phyloP scores from a whole-genome alignment of 2,888 invertebrate species.

The Terebella lapidaria region DNA sequence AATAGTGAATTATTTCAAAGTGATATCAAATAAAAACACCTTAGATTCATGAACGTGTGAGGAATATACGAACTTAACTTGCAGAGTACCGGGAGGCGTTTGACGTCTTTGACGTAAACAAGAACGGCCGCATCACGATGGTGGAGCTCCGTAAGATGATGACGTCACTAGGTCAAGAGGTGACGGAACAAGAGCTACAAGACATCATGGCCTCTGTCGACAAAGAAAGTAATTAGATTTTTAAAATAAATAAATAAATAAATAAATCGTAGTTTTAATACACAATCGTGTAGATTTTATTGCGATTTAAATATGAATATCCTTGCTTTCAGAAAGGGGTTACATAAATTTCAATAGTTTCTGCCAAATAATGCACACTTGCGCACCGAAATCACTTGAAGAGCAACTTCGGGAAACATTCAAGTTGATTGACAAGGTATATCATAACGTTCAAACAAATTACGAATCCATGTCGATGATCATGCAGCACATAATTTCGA shows the following conservation, averaged over 20 bases:
- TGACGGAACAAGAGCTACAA: not conserved
- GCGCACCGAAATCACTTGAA: not conserved
- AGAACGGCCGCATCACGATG: not conserved
- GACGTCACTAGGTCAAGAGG: not conserved
- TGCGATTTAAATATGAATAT: too few species aligned
- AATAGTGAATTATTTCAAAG: not conserved
- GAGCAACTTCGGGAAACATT: conserved; percentile 1
- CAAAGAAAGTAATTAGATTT: not conserved
- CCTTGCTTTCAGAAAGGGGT: not conserved
- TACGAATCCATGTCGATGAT: too few species aligned
- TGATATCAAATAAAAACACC: too few species aligned
- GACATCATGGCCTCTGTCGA: not conserved
- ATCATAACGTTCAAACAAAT: not conserved
- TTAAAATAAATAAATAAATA: not conserved
- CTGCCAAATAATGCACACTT: not conserved
- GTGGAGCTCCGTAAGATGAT: not conserved
- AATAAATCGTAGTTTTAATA: not conserved
- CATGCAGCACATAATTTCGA: too few species aligned
- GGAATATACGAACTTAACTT: not conserved
- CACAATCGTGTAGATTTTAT: too few species aligned
- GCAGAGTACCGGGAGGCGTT: not conserved
- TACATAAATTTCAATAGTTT: not conserved
- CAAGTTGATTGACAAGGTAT: not conserved
- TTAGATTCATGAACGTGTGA: too few species aligned
- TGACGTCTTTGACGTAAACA: not conserved